Conservation (phyloP, 1,140 invertebrate species). For the Pseudachorutes palmiensis region DNA sequence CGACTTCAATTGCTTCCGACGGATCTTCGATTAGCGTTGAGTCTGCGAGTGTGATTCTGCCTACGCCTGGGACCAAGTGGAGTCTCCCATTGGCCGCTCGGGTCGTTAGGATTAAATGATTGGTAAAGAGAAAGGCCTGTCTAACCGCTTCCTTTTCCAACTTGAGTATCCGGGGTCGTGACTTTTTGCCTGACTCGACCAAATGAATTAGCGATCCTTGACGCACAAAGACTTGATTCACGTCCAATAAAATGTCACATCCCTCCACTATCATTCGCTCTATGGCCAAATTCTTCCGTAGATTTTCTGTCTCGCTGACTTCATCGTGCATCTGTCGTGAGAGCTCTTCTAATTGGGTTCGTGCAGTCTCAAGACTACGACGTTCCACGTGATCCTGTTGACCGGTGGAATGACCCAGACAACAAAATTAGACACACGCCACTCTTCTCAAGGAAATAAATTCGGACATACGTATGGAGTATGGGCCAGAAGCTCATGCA, state of each 20-base stretch:
- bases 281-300: slow-evolving; percentile 83
- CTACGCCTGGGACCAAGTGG: slow-evolving; percentile 71
- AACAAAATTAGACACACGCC: too few species aligned
- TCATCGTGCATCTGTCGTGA: slow-evolving; percentile 78
- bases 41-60: slow-evolving; percentile 74
- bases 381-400: slow-evolving; percentile 76
- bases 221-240: slow-evolving; percentile 83
- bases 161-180: slow-evolving; percentile 42
- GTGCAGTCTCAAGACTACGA: slow-evolving; percentile 76
- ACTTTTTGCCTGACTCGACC: slow-evolving; percentile 48
- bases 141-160: slow-evolving; percentile 64
- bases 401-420: too few species aligned
- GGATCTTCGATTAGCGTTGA: slow-evolving; percentile 76
- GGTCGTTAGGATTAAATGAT: slow-evolving; percentile 74
- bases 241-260: slow-evolving; percentile 86
- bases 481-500: slow-evolving; percentile 83
- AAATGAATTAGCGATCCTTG: slow-evolving; percentile 62
- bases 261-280: slow-evolving; percentile 92
- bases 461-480: slow-evolving; percentile 60
- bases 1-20: slow-evolving; percentile 48
- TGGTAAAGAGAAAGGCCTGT: slow-evolving; percentile 80
- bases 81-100: slow-evolving; percentile 71
- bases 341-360: slow-evolving; percentile 79
- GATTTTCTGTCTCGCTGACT: slow-evolving; percentile 90
- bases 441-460: too few species aligned